These are phyloP conservation scores for Tryphoninae sp. DNA, from an alignment of 2,888 invertebrate genomes.

Conservation along the genomic window DNA sequence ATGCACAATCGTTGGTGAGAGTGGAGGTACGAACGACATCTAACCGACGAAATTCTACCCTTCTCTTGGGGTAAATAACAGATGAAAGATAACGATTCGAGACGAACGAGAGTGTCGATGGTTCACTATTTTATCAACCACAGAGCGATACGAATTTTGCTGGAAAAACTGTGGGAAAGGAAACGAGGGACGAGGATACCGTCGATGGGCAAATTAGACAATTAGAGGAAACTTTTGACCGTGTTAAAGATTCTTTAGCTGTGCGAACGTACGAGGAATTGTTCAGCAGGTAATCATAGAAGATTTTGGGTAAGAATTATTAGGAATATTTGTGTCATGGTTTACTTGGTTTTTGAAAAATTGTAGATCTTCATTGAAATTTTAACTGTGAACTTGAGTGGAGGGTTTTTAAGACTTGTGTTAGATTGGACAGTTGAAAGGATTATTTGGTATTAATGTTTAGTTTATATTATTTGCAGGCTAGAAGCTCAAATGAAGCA, in stretches of 20 bases:
- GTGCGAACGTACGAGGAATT: slow-evolving; percentile 81
- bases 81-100: background rate
- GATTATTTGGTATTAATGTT: background rate
- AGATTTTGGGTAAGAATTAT: too few species aligned
- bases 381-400: too few species aligned
- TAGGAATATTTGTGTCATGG: background rate
- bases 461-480: slow-evolving; percentile 71
- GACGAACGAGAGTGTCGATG: too few species aligned
- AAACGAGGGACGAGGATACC: slow-evolving; percentile 68
- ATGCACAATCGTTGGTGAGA: slow-evolving; percentile 81
- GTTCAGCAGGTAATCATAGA: slow-evolving; percentile 79
- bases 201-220: slow-evolving; percentile 77
- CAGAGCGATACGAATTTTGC: slow-evolving; percentile 68
- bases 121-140: slow-evolving; percentile 18
- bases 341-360: background rate
- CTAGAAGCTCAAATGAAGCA: slow-evolving; percentile 83
- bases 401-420: too few species aligned
- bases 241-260: slow-evolving; percentile 79
- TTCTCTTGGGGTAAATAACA: background rate
- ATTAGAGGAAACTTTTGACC: slow-evolving; percentile 80
- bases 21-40: slow-evolving; percentile 78
- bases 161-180: slow-evolving; percentile 31
- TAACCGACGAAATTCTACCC: background rate
- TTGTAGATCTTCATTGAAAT: background rate
- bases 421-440: background rate